Percentiles rank a stretch among this genome's conserved stretches.
phyloP scores from a whole-genome alignment of 1,140 invertebrate genomes.

The Meloidogyne floridensis region DNA sequence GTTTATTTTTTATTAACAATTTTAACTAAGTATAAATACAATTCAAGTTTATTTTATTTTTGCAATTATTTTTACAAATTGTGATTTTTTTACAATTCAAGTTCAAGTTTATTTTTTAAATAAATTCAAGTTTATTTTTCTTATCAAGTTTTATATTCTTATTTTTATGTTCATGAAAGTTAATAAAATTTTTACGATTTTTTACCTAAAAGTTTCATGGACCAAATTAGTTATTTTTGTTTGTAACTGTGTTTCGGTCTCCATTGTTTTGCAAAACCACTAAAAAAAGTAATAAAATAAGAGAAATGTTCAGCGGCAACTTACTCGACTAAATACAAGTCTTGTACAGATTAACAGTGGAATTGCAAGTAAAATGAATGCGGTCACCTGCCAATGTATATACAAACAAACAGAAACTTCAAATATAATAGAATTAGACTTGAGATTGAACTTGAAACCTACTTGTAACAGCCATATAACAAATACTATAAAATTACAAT shows the following conservation, averaged over 20 bases:
- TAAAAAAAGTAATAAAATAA: constrained; percentile 36
- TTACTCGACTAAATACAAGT: constrained; percentile 62
- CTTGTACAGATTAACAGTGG: constrained; percentile 51
- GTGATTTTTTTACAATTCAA: not conserved
- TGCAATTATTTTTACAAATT: not conserved
- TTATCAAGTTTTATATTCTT: not conserved
- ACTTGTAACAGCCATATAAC: constrained; percentile 12
- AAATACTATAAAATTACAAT: not conserved
- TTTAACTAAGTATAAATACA: not conserved
- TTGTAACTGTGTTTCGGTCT: constrained; percentile 55
- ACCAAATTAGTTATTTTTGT: constrained; percentile 62
- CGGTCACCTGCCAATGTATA: constrained; percentile 64
- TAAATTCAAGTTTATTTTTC: too few species aligned
- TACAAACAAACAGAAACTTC: constrained; percentile 56
- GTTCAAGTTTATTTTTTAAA: not conserved
- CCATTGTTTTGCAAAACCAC: constrained; percentile 64
- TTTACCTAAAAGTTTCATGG: constrained; percentile 53
- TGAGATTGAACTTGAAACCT: too few species aligned
- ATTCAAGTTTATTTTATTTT: not conserved
- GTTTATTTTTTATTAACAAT: too few species aligned
- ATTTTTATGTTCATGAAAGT: not conserved
- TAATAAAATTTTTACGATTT: not conserved
- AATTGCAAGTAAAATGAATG: constrained; percentile 57
- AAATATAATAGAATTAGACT: too few species aligned
- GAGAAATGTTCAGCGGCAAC: not conserved